These are phyloP conservation scores for Dermatophagoides farinae DNA, from an alignment of 1,140 invertebrate genomes.

Conservation along the genomic window DNA sequence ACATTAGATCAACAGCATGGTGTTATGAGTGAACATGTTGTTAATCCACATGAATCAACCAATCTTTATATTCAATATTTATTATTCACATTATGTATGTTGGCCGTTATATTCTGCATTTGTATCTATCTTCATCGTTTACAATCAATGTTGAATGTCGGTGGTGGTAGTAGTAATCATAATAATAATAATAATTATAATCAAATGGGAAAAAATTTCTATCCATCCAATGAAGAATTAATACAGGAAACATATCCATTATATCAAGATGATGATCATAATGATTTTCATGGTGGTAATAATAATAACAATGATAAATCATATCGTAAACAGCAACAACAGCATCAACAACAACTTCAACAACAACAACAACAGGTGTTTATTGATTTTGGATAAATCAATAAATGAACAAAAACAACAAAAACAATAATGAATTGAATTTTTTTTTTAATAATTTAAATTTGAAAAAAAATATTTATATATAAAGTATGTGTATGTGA, in stretches of 20 bases:
- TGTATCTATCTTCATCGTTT: conserved; percentile 12
- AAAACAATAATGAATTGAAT: neutral
- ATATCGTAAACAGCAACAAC: neutral
- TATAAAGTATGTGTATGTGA: too few species aligned
- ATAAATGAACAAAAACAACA: neutral
- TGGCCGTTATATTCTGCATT: conserved; percentile 8
- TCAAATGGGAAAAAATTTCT: neutral
- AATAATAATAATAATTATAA: neutral
- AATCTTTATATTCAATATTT: conserved; percentile 4
- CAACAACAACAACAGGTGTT: neutral
- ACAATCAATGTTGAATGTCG: conserved; percentile 9
- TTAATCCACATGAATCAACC: neutral
- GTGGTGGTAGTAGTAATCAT: neutral
- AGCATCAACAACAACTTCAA: too few species aligned
- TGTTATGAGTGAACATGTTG: neutral
- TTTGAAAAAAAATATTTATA: neutral
- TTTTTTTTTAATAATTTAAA: neutral
- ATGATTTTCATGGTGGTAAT: too few species aligned
- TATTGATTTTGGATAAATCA: neutral
- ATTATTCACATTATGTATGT: conserved; percentile 14
- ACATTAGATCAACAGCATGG: conserved; percentile 4
- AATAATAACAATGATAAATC: neutral
- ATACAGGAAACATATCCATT: neutral
- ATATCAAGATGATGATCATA: neutral
- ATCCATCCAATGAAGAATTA: neutral